Evolutionary conservation across 2,888 invertebrate species (phyloP), one percentile per base, ranked within the genome.

Genomic region (Nasonia oneida): DNA sequence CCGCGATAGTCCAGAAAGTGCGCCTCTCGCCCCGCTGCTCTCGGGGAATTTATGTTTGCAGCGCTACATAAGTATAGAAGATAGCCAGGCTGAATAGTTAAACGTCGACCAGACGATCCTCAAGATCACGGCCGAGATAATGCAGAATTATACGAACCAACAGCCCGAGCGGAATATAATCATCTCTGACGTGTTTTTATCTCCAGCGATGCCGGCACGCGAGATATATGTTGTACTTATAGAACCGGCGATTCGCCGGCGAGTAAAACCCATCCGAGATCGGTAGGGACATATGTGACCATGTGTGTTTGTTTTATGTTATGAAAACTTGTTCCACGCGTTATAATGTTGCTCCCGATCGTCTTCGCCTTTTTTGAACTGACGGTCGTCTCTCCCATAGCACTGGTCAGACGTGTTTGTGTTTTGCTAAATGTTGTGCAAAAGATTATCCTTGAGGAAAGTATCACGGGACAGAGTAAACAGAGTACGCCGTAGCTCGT

Each of bases 61-160:
- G 37, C 57, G 57, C 37, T 47, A n/a, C 74, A 73, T 70, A 42
- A 29, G 29, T n/a, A 37, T 15, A n/a, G 53, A 37, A 73, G 61
- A 71, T 42, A 70, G 53, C n/a, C 75, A 23, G 42, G 70, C 8
- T 37, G 57, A 47, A 80, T 37, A 71, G 39, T 53, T 53, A 77
- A 75, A 73, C 64, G 73, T 23, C 67, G 67, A 67, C n/a, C 76
- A 29, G 57, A 29, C 70, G 67, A 53, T 33, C 42, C 53, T 39
- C 61, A 76, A 86, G 76, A 86, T 86, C 86, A 83, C 39, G 50
- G 74, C 29, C 64, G 42, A 86, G 80, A 83, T 80, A 80, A 37
- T n/a, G 12, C 10, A 37, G 12, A 57, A 14, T 64, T 67, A 47
- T 42, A 78, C 23, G 64, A 67, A 29, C 39, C 57, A 33, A 39